Conservation (phyloP, 2,113 vertebrate genomes). For the Campylorhamphus procurvoides region DNA sequence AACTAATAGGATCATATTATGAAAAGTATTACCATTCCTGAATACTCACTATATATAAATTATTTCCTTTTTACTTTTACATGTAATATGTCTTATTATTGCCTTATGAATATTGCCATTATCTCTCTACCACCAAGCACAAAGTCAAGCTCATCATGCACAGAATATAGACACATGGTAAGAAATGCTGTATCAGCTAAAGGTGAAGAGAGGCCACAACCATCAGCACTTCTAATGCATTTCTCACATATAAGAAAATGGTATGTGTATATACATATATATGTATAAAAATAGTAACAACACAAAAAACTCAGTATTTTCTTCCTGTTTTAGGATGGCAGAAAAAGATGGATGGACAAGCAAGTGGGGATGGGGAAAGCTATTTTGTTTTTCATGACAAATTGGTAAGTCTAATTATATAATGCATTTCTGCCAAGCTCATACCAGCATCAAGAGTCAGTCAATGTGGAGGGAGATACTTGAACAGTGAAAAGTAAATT, state of each 20-base stretch:
- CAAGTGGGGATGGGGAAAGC: not conserved
- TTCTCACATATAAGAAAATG: not conserved
- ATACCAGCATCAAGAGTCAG: not conserved
- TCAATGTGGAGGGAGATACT: not conserved
- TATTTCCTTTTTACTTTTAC: not conserved
- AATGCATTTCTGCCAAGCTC: not conserved
- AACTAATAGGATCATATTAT: not conserved
- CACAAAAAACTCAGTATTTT: not conserved
- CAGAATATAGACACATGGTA: accelerated
- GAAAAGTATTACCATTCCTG: not conserved
- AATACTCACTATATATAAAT: not conserved
- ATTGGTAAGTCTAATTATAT: not conserved
- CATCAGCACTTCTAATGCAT: not conserved
- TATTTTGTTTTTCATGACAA: not conserved
- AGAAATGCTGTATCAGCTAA: not conserved
- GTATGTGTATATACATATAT: not conserved
- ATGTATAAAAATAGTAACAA: not conserved
- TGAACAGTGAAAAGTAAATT: no score
- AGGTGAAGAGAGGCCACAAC: not conserved
- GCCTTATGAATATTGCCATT: not conserved
- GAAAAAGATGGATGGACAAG: not conserved
- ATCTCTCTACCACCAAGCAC: not conserved
- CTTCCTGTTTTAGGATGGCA: not conserved
- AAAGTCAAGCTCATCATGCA: not conserved
- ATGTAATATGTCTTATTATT: not conserved